Evolutionary conservation across 1,140 invertebrate genomes (phyloP).

Genomic region (Sminthurides bifidus): DNA sequence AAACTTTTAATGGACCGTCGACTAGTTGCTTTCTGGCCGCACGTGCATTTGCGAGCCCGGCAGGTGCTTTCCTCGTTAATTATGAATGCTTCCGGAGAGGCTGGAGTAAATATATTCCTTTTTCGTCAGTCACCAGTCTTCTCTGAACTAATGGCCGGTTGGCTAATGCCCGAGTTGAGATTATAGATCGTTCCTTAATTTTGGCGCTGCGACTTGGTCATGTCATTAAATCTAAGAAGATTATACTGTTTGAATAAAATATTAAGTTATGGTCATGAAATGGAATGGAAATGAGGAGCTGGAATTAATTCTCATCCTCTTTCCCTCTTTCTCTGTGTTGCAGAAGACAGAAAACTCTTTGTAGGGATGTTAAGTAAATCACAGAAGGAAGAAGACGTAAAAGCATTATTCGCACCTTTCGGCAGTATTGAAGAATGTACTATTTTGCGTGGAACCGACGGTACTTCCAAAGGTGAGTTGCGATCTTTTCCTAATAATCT

Average conservation of each 20-base stretch:
- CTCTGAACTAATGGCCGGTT: too few relatives aligned
- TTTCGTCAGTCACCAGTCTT: too few relatives aligned
- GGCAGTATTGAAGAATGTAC: constrained; percentile 99
- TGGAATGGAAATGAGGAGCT: constrained; percentile 8
- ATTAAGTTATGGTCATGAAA: background rate
- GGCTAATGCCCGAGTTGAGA: too few relatives aligned
- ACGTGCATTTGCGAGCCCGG: too few relatives aligned
- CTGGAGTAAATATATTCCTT: too few relatives aligned
- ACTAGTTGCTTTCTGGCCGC: too few relatives aligned
- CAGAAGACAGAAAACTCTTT: constrained; percentile 95
- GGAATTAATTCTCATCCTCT: constrained; percentile 14
- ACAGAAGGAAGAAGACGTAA: constrained; percentile 90
- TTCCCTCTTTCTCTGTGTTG: constrained; percentile 15
- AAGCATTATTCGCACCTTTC: constrained; percentile 88
- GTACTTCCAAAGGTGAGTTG: constrained; percentile 85
- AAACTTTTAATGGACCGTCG: too few relatives aligned
- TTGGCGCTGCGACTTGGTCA: constrained; percentile 15
- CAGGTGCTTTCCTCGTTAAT: too few relatives aligned
- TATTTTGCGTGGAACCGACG: constrained; percentile 91
- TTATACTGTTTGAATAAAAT: background rate
- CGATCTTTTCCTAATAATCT: constrained; percentile 4
- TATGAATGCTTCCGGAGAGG: too few relatives aligned
- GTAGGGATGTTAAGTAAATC: constrained; percentile 99
- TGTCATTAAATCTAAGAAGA: background rate
- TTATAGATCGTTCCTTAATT: too few relatives aligned